Evolutionary conservation across 2,797 vertebrate genomes (phyloP), one percentile per base, ranked within the genome.

Genomic region (Carduelis carduelis): DNA sequence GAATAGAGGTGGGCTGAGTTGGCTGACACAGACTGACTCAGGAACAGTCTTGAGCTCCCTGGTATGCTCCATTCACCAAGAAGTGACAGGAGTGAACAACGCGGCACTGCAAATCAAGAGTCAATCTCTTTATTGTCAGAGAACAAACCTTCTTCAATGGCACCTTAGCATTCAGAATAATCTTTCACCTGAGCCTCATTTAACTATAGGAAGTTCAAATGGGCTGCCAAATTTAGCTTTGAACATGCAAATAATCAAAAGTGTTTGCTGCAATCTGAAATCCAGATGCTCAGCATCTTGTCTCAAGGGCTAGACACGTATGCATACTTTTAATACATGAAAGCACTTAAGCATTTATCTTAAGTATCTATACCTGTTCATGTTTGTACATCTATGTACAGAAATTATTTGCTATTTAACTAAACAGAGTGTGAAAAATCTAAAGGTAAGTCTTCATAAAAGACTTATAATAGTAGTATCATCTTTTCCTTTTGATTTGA

Each of bases 161-260:
- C 6, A 39, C 74, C 4, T 92, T 83, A 50, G 12, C 76, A 70
- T 76, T 83, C 28, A n/a, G 28, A 85, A 68, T 44, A 70, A 93
- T 70, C 26, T 30, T 28, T 60, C 27, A 63, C 10, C 19, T 80
- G 43, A 85, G 21, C 18, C 39, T 90, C 16, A 50, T 10, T 94
- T 81, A 32, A 46, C 24, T 55, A 9, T 34, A 80, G 16, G 19
- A 65, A 75, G 23, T 76, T 84, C 70, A 86, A 71, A 70, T n/a
- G 26, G 2, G 2, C 41, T 83, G 63, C 41, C 27, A 55, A 83
- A 83, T 78, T 66, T n/a, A 78, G 22, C 11, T 83, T 87, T 95
- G 20, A 52, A 35, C 24, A 39, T 49, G 44, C 4, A 52, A 89
- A 63, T 71, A 83, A 83, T 87, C 57, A 63, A 47, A 96, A 86